Evolutionary conservation across 1,140 invertebrate genomes (phyloP), one percentile per base, ranked within the genome.

Genomic region (Drosophila kanapiae): DNA sequence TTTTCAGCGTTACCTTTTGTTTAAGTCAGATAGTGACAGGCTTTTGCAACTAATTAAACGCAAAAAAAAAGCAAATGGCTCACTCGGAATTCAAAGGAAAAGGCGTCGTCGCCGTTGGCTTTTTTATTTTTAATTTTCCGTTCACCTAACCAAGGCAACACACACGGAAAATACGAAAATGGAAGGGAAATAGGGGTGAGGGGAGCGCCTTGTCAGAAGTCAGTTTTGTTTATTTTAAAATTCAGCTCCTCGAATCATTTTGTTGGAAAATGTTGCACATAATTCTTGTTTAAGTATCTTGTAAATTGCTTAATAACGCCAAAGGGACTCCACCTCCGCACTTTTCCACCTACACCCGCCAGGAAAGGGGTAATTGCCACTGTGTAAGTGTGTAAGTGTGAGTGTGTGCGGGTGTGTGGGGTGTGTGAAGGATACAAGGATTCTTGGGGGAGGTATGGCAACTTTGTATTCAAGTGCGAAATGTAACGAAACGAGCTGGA

Each of bases 261-360:
- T 87, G 84, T 84, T 87, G 78, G 83, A 91, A 91, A 91, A 91
- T 91, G 87, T 91, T 84, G 83, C 87, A 91, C 87, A 91, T 91
- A 91, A 91, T 83, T 91, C 87, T 91, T 91, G 80, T 87, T 87
- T 91, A 91, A 91, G 87, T 91, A 91, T 91, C 87, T 91, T 91
- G 87, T 91, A 91, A 91, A 91, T 91, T 91, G 87, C 87, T 91
- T 91, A 91, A 91, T 91, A 91, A 91, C 85, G 85, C 85, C 85
- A 81, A 88, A 88, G 78, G 85, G 85, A 87, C 84, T 78, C 56
- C 56, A 58, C 59, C 13, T 31, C 43, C 67, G 43, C 78, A 67
- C 49, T 43, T 79, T 56, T 69, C 61, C 45, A 57, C 58, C 31
- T 40, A 37, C 14, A 10, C 16, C 7, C 35, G 9, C 27, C 6